Conservation (phyloP, 2,113 vertebrate genomes). For the Bubo blakistoni region DNA sequence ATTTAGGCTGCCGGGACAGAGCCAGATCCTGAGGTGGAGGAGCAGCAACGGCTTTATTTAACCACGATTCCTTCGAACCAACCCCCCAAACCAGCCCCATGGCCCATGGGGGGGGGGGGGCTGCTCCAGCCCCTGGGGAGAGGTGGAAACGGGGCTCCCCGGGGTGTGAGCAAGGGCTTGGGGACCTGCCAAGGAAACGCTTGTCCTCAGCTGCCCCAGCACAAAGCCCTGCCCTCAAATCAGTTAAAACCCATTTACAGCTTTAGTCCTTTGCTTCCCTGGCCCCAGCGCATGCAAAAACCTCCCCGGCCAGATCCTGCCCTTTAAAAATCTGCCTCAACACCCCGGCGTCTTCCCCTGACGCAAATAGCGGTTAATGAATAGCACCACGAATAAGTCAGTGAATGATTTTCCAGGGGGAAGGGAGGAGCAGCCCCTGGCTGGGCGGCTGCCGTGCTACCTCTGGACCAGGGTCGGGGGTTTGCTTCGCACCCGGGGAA, state of each 20-base stretch:
- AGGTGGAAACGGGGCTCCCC: accelerated
- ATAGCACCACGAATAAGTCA: accelerated
- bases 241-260: not conserved
- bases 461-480: not conserved
- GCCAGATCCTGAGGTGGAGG: accelerated
- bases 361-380: slow-evolving; percentile 8
- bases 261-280: not conserved
- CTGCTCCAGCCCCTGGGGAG: accelerated
- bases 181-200: not conserved
- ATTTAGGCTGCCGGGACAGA: not conserved
- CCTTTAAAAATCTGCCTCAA: not conserved
- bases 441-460: not conserved
- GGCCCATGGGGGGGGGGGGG: too few relatives aligned
- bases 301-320: not conserved
- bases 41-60: not conserved
- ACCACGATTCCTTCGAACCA: too few relatives aligned
- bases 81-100: accelerated
- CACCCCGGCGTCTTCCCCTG: not conserved
- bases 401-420: not conserved
- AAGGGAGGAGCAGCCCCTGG: not conserved
- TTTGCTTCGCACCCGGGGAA: not conserved
- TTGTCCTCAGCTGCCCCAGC: not conserved
- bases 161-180: accelerated
- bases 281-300: accelerated
- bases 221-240: not conserved